Evolutionary conservation across 2,888 invertebrate species (phyloP).

Genomic region (Pterobdella sp.): DNA sequence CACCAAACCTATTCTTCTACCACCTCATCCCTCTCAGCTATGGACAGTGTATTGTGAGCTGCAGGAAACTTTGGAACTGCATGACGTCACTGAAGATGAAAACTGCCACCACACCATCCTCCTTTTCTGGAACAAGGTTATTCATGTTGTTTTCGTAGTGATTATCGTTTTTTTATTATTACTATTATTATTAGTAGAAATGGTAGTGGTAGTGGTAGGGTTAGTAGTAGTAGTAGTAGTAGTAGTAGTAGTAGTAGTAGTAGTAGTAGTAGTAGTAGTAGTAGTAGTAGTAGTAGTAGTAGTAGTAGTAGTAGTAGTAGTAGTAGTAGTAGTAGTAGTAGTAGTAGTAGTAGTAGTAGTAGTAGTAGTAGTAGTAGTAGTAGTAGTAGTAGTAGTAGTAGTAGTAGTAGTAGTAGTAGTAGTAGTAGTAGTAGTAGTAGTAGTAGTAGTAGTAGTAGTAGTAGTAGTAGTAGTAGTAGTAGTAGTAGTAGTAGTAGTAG

Average conservation of each 20-base stretch:
- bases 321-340: background rate
- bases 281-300: background rate
- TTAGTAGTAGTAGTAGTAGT: background rate
- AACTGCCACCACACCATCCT: constrained; percentile 62
- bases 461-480: background rate
- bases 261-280: background rate
- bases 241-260: background rate
- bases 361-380: background rate
- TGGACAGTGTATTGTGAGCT: constrained; percentile 98
- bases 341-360: background rate
- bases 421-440: background rate
- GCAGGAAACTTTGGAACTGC: constrained; percentile 61
- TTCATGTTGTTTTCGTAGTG: background rate
- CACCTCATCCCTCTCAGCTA: constrained; percentile 55
- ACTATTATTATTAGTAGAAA: background rate
- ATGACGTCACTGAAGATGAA: constrained; percentile 49
- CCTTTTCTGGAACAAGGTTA: constrained; percentile 87
- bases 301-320: background rate
- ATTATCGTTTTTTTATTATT: background rate
- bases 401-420: background rate
- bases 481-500: background rate
- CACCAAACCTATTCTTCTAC: background rate
- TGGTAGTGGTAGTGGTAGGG: background rate
- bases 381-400: background rate
- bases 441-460: background rate